Evolutionary conservation across 2,113 vertebrate species (phyloP).

Genomic region (Uropsilus gracilis): DNA sequence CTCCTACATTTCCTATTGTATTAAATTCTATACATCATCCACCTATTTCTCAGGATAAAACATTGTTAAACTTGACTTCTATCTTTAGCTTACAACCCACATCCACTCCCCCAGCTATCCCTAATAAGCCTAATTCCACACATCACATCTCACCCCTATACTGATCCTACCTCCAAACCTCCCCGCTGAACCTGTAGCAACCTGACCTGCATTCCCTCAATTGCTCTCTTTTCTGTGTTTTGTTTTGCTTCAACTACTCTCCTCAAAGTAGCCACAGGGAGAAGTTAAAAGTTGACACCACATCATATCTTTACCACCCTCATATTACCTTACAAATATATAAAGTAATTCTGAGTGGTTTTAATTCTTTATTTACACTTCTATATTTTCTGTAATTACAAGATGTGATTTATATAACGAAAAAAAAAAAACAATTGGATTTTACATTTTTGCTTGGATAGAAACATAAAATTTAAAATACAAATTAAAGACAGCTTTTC

Average conservation of each 20-base stretch:
- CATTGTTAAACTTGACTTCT: background rate
- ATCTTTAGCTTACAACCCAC: background rate
- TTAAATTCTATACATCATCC: background rate
- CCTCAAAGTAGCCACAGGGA: background rate
- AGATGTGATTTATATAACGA: slow-evolving; percentile 21
- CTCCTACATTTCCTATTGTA: background rate
- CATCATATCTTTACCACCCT: background rate
- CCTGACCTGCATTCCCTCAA: background rate
- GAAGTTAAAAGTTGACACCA: background rate
- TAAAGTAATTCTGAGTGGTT: background rate
- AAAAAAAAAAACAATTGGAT: background rate
- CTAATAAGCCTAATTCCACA: background rate
- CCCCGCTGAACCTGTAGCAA: background rate
- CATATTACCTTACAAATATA: background rate
- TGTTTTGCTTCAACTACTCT: background rate
- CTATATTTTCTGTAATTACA: background rate
- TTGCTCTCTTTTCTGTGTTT: background rate
- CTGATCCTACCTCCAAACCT: background rate
- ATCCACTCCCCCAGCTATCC: background rate
- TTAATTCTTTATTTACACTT: slow-evolving; percentile 5
- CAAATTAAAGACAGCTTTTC: slow-evolving; percentile 38
- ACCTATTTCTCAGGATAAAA: background rate
- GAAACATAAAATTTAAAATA: background rate
- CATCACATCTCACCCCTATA: background rate
- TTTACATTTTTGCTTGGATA: background rate